phyloP scores from a whole-genome alignment of 2,113 vertebrate genomes.

The Furnarius figulus region DNA sequence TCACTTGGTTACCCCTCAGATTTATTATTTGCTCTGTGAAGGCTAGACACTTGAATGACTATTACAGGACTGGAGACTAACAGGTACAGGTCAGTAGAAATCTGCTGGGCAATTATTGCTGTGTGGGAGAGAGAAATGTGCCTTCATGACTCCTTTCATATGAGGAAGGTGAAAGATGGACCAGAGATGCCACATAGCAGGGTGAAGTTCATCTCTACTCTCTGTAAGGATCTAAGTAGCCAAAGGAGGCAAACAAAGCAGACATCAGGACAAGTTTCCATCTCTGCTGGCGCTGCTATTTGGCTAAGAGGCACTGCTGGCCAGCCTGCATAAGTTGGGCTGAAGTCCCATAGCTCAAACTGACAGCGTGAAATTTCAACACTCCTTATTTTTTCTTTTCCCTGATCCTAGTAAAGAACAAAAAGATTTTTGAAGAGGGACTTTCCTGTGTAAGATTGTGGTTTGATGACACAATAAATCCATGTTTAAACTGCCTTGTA shows the following conservation, averaged over 20 bases:
- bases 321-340: background rate
- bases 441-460: background rate
- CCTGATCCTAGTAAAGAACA: background rate
- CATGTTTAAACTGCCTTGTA: background rate
- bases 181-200: accelerated
- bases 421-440: background rate
- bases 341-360: background rate
- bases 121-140: background rate
- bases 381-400: background rate
- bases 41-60: background rate
- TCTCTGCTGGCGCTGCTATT: background rate
- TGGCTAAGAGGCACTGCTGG: background rate
- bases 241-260: background rate
- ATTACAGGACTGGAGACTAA: background rate
- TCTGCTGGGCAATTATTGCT: background rate
- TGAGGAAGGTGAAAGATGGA: background rate
- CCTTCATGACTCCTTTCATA: background rate
- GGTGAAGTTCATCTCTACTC: background rate
- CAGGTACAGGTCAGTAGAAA: background rate
- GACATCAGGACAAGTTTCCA: background rate
- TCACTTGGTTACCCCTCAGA: background rate
- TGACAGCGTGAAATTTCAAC: background rate
- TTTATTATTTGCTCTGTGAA: background rate
- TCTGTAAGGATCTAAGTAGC: background rate
- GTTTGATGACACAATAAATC: background rate